phyloP scores from a whole-genome alignment of 2,113 vertebrate species.

The Ammodytes dubius region DNA sequence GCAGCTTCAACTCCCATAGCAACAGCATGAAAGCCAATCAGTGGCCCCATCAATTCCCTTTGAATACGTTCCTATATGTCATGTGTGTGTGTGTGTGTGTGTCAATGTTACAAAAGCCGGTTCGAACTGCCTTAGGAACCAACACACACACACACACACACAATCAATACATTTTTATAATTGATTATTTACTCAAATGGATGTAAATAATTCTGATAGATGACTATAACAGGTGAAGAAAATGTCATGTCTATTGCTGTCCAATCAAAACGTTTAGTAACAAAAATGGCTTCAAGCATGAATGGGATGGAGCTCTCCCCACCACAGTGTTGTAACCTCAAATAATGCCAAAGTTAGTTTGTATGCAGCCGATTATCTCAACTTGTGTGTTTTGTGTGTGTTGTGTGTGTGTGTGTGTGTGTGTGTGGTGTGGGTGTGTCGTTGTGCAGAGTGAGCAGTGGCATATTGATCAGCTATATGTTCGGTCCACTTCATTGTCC shows the following conservation, averaged over 20 bases:
- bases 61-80: constrained; percentile 7
- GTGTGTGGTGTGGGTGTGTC: not conserved
- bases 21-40: constrained; percentile 83
- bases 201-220: not conserved
- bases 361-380: not conserved
- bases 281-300: too few relatives aligned
- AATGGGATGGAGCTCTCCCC: not conserved
- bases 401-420: constrained; percentile 3
- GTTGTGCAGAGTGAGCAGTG: not conserved
- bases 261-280: too few relatives aligned
- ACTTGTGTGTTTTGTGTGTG: not conserved
- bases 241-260: too few relatives aligned
- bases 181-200: not conserved
- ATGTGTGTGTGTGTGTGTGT: constrained; percentile 17
- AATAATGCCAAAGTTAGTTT: not conserved
- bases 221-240: not conserved
- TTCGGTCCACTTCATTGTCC: too few relatives aligned
- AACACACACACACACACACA: too few relatives aligned
- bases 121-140: not conserved
- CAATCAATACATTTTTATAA: not conserved
- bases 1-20: constrained; percentile 77
- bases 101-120: not conserved
- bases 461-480: not conserved
- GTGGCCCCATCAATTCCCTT: constrained; percentile 19
- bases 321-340: too few relatives aligned